A percentile compares a stretch with the other conserved stretches of the same genome.
Conservation (phyloP, 2,797 vertebrate genomes). For the Dendrocincla fuliginosa region DNA sequence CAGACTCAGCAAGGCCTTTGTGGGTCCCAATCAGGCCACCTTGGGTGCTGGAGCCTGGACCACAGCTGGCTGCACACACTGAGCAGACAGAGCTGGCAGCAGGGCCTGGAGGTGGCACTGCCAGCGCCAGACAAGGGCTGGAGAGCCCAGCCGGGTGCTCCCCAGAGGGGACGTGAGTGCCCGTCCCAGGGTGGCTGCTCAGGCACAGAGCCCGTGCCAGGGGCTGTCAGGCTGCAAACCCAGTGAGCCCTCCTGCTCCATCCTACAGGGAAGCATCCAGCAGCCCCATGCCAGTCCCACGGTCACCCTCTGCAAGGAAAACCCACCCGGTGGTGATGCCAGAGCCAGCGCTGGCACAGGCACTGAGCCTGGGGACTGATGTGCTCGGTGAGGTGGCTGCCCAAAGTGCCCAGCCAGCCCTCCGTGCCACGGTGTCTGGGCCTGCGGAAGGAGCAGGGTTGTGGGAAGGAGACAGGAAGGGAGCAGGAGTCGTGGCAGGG, state of each 20-base stretch:
- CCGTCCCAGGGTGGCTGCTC: neutral
- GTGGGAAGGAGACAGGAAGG: conserved; percentile 75
- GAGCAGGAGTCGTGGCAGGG: conserved; percentile 28
- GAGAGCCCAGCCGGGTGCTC: neutral
- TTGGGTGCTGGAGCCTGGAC: accelerated
- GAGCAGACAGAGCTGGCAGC: neutral
- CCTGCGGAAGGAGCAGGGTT: conserved; percentile 16
- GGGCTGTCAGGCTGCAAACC: neutral
- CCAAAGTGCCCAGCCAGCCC: neutral
- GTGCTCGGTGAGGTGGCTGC: neutral
- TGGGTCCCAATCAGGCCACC: neutral
- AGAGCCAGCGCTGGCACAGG: neutral
- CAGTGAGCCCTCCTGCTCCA: neutral
- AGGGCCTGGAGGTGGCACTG: neutral
- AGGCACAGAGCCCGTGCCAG: neutral
- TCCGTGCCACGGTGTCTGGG: neutral
- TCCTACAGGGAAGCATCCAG: neutral
- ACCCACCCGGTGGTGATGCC: accelerated
- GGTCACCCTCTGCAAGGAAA: neutral
- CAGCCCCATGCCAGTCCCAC: neutral
- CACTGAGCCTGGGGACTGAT: accelerated
- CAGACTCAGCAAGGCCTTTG: neutral
- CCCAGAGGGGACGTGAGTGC: accelerated
- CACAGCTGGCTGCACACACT: neutral
- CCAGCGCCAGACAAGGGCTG: no score